Percentiles rank a stretch among this genome's conserved stretches.
Evolutionary conservation across 2,888 invertebrate species (phyloP).

Genomic region (Geotrupes spiniger): DNA sequence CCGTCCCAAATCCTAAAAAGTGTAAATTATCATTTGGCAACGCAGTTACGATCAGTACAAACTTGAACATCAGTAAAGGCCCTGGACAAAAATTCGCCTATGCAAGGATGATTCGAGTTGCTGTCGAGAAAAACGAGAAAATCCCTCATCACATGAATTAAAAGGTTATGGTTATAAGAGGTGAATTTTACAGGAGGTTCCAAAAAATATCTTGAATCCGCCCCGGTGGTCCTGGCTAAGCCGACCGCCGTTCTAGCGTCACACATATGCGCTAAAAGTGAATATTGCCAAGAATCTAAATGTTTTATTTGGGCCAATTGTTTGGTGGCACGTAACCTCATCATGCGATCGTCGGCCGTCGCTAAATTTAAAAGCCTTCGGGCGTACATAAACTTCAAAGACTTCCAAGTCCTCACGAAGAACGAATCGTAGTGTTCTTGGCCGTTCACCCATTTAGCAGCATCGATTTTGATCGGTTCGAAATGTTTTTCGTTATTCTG

Average conservation of each 20-base stretch:
- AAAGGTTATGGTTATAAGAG: slow-evolving; percentile 40
- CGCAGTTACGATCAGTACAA: slow-evolving; percentile 26
- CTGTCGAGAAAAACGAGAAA: slow-evolving; percentile 49
- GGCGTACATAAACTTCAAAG: slow-evolving; percentile 50
- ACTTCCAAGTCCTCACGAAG: slow-evolving; percentile 32
- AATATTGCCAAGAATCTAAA: slow-evolving; percentile 51
- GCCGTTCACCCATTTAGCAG: slow-evolving; percentile 19
- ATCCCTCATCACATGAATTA: slow-evolving; percentile 47
- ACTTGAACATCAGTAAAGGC: slow-evolving; percentile 50
- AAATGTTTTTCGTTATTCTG: slow-evolving; percentile 17
- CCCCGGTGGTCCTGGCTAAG: slow-evolving; percentile 65
- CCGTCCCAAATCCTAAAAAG: slow-evolving; percentile 35
- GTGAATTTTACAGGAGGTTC: slow-evolving; percentile 57
- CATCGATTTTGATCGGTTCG: slow-evolving; percentile 15
- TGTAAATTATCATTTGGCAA: not conserved
- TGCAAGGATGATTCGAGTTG: slow-evolving; percentile 50
- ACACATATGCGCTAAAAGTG: slow-evolving; percentile 74
- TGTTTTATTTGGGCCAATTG: slow-evolving; percentile 65
- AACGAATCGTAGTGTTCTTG: slow-evolving; percentile 19
- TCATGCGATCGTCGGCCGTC: slow-evolving; percentile 60
- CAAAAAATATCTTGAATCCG: slow-evolving; percentile 71
- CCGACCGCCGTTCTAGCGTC: slow-evolving; percentile 74
- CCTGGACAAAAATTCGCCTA: slow-evolving; percentile 51
- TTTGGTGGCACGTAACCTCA: slow-evolving; percentile 63
- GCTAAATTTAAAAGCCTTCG: slow-evolving; percentile 66